Conservation (phyloP, 1,140 invertebrate species). For the Bombus consobrinus region DNA sequence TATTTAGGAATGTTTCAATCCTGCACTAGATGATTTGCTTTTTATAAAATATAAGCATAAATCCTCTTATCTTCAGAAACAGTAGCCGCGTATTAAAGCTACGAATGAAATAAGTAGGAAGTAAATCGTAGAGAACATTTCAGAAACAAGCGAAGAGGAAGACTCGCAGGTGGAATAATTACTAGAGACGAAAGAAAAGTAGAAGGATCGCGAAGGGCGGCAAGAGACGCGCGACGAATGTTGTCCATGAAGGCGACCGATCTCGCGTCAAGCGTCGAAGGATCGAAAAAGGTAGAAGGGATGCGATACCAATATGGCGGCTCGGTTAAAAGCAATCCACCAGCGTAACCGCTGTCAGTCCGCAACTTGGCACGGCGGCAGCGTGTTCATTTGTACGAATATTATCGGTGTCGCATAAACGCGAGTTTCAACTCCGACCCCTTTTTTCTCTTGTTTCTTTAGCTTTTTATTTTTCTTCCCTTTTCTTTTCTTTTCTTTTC, state of each 20-base stretch:
- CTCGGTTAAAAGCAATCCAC: conserved; percentile 77
- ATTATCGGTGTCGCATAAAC: conserved; percentile 18
- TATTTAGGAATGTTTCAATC: no score
- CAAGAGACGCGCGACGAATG: neutral
- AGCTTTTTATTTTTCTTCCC: neutral
- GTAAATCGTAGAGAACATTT: no score
- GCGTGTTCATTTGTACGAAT: conserved; percentile 41
- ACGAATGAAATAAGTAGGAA: no score
- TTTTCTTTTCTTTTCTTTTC: neutral
- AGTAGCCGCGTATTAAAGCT: no score
- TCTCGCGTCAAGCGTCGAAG: conserved; percentile 19
- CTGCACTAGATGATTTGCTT: no score
- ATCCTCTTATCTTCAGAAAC: no score
- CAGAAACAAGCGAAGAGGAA: neutral
- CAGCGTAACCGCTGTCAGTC: conserved; percentile 66
- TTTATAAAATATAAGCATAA: no score
- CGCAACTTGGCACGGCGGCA: conserved; percentile 68
- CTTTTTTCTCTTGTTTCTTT: conserved; percentile 6
- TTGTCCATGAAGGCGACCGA: neutral
- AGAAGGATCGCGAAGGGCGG: neutral
- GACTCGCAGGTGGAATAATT: neutral
- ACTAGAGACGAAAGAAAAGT: neutral
- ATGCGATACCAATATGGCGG: conserved; percentile 74
- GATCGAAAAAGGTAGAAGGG: conserved; percentile 58
- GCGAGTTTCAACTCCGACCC: neutral